Evolutionary conservation across 2,113 vertebrate species (phyloP), one percentile per base, ranked within the genome.

Genomic region (Collichthys lucidus): DNA sequence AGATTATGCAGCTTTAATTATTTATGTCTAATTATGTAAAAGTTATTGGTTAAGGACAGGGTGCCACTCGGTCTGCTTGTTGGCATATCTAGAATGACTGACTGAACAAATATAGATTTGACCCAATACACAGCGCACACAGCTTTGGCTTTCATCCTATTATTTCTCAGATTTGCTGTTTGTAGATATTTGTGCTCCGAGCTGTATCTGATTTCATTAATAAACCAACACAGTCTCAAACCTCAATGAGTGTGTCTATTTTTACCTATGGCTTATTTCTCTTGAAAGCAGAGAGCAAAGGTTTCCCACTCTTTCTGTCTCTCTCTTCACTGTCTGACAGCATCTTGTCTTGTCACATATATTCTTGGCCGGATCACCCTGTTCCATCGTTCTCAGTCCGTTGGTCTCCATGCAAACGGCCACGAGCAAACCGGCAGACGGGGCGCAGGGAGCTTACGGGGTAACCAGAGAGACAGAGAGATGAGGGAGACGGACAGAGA

Each of bases 401-500:
- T 84, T 79, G 67, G 86, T 85, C 77, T 84, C 84, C 50, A 62
- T 77, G 78, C 88, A 89, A 89, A 90, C 20, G 19, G 85, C 89
- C 81, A 4, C 50, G 53, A 90, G 89, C 82, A 5, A 72, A 72
- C 5, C 53, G 64, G 80, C 80, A 84, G 73, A 77, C 17, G 42
- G 63, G 63, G 60, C 7, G 20, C 71, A 67, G 69, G 75, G 83
- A 88, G 83, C 74, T 89, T 76, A 80, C 72, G 49, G 76, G 77
- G 79, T 82, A 80, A 83, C 87, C 61, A 84, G 49, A 79, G 87
- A 88, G 86, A 91, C 77, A 76, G 79, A 74, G 68, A 64, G 85
- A 87, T 50, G 88, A 77, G 76, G 60, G 63, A 80, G 74, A 88
- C 22, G 64, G 88, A 89, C 87, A 89, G 74, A 86, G 87, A 94